Evolutionary conservation across 2,797 vertebrate genomes (phyloP), one percentile per base, ranked within the genome.

Genomic region (Vireo griseus): DNA sequence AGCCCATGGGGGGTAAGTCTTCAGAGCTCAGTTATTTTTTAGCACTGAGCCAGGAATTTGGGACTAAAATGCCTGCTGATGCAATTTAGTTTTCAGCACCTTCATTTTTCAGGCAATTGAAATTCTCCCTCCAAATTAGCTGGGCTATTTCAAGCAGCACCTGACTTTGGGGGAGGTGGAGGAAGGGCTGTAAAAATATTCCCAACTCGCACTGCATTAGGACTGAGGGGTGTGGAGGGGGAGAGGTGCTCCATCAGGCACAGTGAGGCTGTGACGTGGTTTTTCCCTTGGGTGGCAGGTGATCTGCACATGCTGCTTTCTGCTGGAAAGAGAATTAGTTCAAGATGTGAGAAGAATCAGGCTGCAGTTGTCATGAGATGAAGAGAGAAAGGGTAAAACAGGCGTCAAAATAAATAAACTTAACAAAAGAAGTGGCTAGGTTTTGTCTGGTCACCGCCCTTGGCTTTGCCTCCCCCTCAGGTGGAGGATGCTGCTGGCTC

Each of bases 131-230:
- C 84, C 8, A 14, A 75, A 83, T 92, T 62, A 93, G 84, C 66
- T 20, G 15, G 58, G 83, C 35, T 92, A 28, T 87, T 87, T 72
- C 77, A 61, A n/a, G 4, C 67, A 29, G 44, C 45, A 50, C 51
- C 92, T 94, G 94, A 69, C 87, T 91, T 92, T 10, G 84, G 76
- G 33, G 76, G 75, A 90, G 78, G 90, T 72, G 55, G 51, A 52
- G 77, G 63, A 57, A 59, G 51, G 40, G 54, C 31, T 90, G 71
- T 66, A 75, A 95, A 96, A 95, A 88, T 80, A 90, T 75, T 39
- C 67, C 33, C 69, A 67, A 31, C 40, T 62, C 4, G 2, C 22
- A 3, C 11, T 7, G 24, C 52, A 4, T 25, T 48, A 44, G 52
- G 55, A 85, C 72, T 10, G 9, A 69, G 67, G 54, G 48, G 28